Evolutionary conservation across 2,113 vertebrate genomes (phyloP), one percentile per base, ranked within the genome.

Genomic region (Phalacrocorax brasilianus): DNA sequence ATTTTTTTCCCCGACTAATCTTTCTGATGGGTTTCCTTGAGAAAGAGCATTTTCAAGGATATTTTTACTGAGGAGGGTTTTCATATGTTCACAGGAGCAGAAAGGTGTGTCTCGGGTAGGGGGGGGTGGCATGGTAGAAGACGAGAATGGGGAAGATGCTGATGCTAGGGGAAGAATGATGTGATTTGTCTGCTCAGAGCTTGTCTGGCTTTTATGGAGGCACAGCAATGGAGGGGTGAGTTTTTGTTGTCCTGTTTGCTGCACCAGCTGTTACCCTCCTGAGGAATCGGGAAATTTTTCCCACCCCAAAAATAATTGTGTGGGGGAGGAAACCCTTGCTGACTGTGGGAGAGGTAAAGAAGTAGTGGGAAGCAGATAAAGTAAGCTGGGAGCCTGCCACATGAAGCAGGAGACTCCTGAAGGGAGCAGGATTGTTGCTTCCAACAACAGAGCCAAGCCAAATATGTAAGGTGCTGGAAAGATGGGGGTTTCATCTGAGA

Each of bases 131-230:
- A 59, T 1, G 3, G 56, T 45, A 44, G 22, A 63, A 79, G 45
- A 56, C 28, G 58, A 62, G 24, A 27, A 11, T 35, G 24, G 23
- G 27, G 35, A 63, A 80, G 30, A 30, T 49, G 21, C n/a, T 72
- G 52, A 44, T 26, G 3, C 30, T 80, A 38, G 21, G 1, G 1
- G 14, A 12, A 55, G 23, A 68, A 30, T 1, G 0, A 14, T 78
- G 20, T 22, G 32, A 44, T 65, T 75, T 59, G 9, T 53, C n/a
- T 70, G 55, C 44, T 75, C 33, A 33, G 35, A 56, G 24, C 22
- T 70, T 74, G 28, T 24, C 21, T 45, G 24, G 0, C 47, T 74
- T 56, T 68, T 38, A 18, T 5, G 4, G 44, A 18, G 11, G 14
- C 13, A 50, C 30, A 72, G 30, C 23, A 82, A 63, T 1, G 2